Percentiles rank a stretch among this genome's conserved stretches.
Evolutionary conservation across 23 tunicate species (phyloP).

Genomic region (Ciona savignyi): DNA sequence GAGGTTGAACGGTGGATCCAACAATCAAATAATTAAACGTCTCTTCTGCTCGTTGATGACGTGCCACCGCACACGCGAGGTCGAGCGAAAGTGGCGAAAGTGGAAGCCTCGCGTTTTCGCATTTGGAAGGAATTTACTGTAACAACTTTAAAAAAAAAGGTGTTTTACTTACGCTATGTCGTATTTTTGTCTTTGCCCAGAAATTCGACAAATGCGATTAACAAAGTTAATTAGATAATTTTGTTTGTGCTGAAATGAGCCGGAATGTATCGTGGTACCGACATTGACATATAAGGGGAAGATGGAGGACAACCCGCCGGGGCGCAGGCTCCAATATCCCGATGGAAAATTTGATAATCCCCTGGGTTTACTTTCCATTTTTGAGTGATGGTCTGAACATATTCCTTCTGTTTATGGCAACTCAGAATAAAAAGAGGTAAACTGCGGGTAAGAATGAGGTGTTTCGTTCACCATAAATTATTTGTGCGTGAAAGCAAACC

Average conservation of each 20-base stretch:
- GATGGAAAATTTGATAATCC: background rate
- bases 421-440: background rate
- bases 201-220: background rate
- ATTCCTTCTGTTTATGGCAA: background rate
- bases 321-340: background rate
- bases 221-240: background rate
- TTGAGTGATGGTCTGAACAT: background rate
- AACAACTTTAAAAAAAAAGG: no score
- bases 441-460: background rate
- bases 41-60: no score
- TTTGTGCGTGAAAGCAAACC: background rate
- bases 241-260: background rate
- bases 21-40: no score
- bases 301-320: background rate
- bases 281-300: background rate
- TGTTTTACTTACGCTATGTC: no score
- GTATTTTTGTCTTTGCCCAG: no score
- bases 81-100: no score
- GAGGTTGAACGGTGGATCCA: no score
- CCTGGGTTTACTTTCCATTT: background rate
- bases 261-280: background rate
- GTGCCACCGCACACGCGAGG: no score
- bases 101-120: no score
- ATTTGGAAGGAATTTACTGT: no score
- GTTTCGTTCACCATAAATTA: background rate